phyloP scores from a whole-genome alignment of 2,888 invertebrate genomes.

The Agrotis puta region DNA sequence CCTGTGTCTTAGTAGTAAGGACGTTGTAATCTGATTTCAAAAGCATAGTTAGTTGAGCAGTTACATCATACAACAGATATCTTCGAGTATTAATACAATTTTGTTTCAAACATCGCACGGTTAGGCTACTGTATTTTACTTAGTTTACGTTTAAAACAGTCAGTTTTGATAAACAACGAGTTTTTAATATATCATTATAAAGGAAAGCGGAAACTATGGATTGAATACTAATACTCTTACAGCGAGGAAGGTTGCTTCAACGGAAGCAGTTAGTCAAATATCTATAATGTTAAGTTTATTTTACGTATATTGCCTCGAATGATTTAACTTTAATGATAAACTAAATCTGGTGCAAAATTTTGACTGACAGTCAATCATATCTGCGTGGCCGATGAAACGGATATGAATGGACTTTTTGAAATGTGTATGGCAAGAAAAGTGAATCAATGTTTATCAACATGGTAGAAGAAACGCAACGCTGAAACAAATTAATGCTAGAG shows the following conservation, averaged over 20 bases:
- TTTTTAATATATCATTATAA: slow-evolving; percentile 41
- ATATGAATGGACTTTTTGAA: no score
- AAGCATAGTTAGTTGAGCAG: not conserved
- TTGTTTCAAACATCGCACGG: not conserved
- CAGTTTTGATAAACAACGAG: slow-evolving; percentile 32
- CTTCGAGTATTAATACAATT: not conserved
- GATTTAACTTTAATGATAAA: not conserved
- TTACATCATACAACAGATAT: not conserved
- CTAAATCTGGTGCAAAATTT: not conserved
- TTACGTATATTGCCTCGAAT: not conserved
- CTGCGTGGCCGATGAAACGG: no score
- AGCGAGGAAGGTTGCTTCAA: slow-evolving; percentile 23
- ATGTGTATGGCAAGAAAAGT: no score
- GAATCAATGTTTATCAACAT: no score
- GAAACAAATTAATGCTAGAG: no score
- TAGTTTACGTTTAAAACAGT: slow-evolving; percentile 14
- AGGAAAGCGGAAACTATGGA: slow-evolving; percentile 48
- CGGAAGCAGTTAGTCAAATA: slow-evolving; percentile 41
- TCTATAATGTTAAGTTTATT: slow-evolving; percentile 13
- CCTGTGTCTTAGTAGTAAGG: no score
- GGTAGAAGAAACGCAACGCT: no score
- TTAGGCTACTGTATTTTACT: not conserved
- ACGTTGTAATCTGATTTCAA: no score
- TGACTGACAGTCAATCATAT: not conserved
- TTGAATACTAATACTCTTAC: slow-evolving; percentile 40